Percentiles rank a stretch among this genome's conserved stretches.
Conservation (phyloP, 1,140 invertebrate genomes). For the Sinonovacula constricta region DNA sequence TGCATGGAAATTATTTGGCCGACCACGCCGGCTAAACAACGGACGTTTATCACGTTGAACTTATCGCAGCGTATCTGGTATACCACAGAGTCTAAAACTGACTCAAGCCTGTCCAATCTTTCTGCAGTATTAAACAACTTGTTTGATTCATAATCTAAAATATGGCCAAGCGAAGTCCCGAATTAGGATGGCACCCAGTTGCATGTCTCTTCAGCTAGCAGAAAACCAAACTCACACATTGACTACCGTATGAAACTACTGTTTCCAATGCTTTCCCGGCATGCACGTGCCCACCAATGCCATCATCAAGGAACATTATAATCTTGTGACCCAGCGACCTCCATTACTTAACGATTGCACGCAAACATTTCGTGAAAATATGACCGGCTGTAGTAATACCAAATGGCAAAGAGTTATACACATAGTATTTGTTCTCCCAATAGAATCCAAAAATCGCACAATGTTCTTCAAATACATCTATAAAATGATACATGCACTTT, state of each 20-base stretch:
- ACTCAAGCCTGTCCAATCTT: slow-evolving; percentile 6
- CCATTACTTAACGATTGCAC: slow-evolving; percentile 7
- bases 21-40: slow-evolving; percentile 30
- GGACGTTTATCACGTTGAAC: not conserved
- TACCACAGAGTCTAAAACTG: not conserved
- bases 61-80: not conserved
- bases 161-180: slow-evolving; percentile 23
- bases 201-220: slow-evolving; percentile 38
- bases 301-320: slow-evolving; percentile 42
- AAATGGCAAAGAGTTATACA: slow-evolving; percentile 47
- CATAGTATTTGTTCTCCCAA: slow-evolving; percentile 27
- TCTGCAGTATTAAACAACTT: slow-evolving; percentile 8
- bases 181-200: slow-evolving; percentile 15
- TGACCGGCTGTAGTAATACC: slow-evolving; percentile 26
- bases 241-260: not conserved
- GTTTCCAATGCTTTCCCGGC: not conserved
- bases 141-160: slow-evolving; percentile 24
- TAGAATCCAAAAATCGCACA: slow-evolving; percentile 45
- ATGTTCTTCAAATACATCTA: slow-evolving; percentile 27
- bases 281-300: slow-evolving; percentile 19
- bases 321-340: slow-evolving; percentile 26
- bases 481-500: slow-evolving; percentile 52
- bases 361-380: slow-evolving; percentile 27
- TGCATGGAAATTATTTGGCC: slow-evolving; percentile 50
- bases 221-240: slow-evolving; percentile 28